phyloP scores from a whole-genome alignment of 2,113 vertebrate genomes.

The Spea bombifrons region DNA sequence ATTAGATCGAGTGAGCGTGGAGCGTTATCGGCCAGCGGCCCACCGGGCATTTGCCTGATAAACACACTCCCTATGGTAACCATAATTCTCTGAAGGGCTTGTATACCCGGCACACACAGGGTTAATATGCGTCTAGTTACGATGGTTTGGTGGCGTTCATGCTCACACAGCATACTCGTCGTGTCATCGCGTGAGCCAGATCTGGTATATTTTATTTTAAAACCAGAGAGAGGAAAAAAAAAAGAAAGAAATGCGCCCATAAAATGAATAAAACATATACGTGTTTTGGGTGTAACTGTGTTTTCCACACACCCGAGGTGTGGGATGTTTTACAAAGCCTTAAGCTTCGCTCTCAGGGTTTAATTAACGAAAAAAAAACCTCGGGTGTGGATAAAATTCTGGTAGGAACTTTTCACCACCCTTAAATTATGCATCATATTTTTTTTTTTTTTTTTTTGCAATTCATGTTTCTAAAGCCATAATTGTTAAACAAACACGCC shows the following conservation, averaged over 20 bases:
- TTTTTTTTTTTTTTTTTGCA: conserved; percentile 24
- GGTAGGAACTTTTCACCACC: conserved; percentile 31
- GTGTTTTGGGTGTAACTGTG: conserved; percentile 39
- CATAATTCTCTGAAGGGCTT: no score
- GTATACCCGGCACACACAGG: no score
- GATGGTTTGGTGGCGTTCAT: no score
- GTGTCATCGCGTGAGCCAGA: neutral
- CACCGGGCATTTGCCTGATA: no score
- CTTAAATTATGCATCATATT: conserved; percentile 46
- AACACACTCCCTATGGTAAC: no score
- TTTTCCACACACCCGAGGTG: conserved; percentile 44
- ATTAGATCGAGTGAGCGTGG: no score
- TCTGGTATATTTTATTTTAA: neutral
- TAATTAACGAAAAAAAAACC: conserved; percentile 35
- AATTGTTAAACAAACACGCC: conserved; percentile 13
- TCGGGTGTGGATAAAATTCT: conserved; percentile 41
- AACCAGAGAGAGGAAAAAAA: neutral
- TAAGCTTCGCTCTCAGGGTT: conserved; percentile 44
- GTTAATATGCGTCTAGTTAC: no score
- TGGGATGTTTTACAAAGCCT: conserved; percentile 45
- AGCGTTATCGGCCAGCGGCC: no score
- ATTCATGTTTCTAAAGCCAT: conserved; percentile 30
- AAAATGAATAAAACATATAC: conserved; percentile 34
- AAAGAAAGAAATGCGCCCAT: neutral
- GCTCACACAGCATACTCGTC: neutral